Conservation (phyloP, 2,888 invertebrate species). For the Listrodromus nycthemerus region DNA sequence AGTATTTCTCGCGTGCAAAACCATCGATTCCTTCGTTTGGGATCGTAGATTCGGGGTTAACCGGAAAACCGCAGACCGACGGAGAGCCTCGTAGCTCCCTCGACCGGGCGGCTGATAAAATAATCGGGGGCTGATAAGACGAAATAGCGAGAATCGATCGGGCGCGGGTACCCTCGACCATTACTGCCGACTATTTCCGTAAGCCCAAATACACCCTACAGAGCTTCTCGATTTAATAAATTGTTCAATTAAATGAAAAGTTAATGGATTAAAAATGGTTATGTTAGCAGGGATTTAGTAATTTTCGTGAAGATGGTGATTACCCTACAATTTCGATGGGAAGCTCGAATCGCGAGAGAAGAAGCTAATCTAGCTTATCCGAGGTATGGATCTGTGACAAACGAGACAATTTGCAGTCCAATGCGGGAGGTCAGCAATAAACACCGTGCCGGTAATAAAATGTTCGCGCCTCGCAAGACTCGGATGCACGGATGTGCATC, state of each 20-base stretch:
- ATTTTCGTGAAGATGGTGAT: constrained; percentile 12
- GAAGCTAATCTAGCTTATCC: constrained; percentile 68
- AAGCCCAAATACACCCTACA: neutral
- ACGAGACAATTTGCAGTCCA: constrained; percentile 53
- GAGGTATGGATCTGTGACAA: constrained; percentile 51
- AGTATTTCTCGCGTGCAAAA: constrained; percentile 22
- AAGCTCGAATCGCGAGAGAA: constrained; percentile 25
- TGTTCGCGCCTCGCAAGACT: constrained; percentile 38
- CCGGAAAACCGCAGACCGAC: constrained; percentile 64
- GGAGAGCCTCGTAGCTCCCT: constrained; percentile 29
- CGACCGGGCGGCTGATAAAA: constrained; percentile 53
- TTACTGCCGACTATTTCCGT: neutral
- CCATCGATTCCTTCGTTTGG: constrained; percentile 17
- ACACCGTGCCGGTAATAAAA: constrained; percentile 43
- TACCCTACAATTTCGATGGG: neutral
- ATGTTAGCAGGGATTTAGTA: neutral
- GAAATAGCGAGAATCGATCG: constrained; percentile 46
- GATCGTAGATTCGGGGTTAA: constrained; percentile 49
- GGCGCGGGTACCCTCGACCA: neutral
- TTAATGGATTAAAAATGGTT: neutral
- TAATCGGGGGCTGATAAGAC: constrained; percentile 59
- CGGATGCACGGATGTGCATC: neutral
- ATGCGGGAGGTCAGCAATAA: constrained; percentile 41
- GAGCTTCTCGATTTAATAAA: neutral
- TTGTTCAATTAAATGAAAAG: neutral